Base-by-base conservation (phyloP, 1,140 invertebrate genomes). In the Anadara kagoshimensis region DNA sequence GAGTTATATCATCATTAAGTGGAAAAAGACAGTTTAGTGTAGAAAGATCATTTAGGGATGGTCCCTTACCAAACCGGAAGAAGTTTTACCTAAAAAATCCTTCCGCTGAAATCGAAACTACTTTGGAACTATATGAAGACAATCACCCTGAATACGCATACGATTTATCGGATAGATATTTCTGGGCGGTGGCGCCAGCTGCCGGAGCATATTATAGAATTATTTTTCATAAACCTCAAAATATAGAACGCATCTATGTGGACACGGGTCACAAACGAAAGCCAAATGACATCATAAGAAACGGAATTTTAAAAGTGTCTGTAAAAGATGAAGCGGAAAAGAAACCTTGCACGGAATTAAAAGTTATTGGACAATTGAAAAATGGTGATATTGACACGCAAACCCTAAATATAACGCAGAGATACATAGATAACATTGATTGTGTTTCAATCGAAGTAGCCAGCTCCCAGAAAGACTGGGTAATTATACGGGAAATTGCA, bases 311-410 rank as follows among this genome's bases (percentile, higher is more conserved):
- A 24, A 63, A 58, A 41, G 45, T 72, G 22, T 64, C 68, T 20
- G 43, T 16, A n/a, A 16, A 11, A 22, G 29, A 54, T n/a, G 8
- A 94, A 69, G 98, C 96, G 96, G 94, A 97, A 82, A 93, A 97
- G 29, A 87, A 98, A 82, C 98, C 96, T 87, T 74, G 72, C 44
- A 22, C 51, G 3, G 44, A 69, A 43, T 45, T 14, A 7, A 66
- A n/a, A 45, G 20, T 29, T 12, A 43, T 75, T 24, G 76, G 68
- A 12, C 43, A 45, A 24, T 51, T 75, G 14, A 49, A 58, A 44
- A 43, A 51, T 5, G 56, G 59, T 7, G 20, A 49, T 8, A 65
- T 78, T 65, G 65, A 62, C 22, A 57, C 62, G 5, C 14, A 29
- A 26, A 36, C 10, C 5, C 22, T 16, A 16, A 61, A 61, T 8